Evolutionary conservation across 2,797 vertebrate species (phyloP), one percentile per base, ranked within the genome.

Genomic region (Neosilurus mollespiculum): DNA sequence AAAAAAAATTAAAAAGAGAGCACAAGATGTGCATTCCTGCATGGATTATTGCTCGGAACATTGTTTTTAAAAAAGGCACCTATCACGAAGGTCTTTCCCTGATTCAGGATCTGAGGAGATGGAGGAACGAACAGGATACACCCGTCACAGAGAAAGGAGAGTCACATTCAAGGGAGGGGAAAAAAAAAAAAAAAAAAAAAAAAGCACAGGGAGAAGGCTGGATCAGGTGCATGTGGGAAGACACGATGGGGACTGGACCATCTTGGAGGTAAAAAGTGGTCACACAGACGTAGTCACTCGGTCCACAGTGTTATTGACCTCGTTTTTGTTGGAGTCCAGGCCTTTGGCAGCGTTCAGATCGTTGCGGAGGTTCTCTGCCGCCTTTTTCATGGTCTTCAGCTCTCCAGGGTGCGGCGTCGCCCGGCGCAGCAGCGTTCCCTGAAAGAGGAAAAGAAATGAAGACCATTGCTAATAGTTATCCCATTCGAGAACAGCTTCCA

Each of bases 251-350:
- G 43, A 20, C 91, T 93, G 96, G 92, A 86, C 91, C 88, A 92
- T 90, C 86, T 88, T 79, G 90, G 93, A 95, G 93, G 94, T 91
- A 70, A 93, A 93, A 72, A 64, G 89, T 85, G 86, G 92, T 96
- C 97, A 99, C 94, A 99, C 98, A 76, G 97, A 98, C 86, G 98
- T 99, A 93, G 97, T 99, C 94, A 99, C 95, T 93, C 94, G 96
- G 94, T 97, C 96, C 93, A 95, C 90, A 93, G 96, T 92, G 56
- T 97, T 98, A 96, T 98, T 99, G 97, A 99, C 96, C 96, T 99
- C 96, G 4, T 99, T 99, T 95, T 99, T 99, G 96, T 99, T 99
- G 93, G 98, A 97, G 94, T 99, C 98, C 96, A 99, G 95, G 95
- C 94, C 96, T 95, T 98, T 99, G 94, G 97, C 97, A 82, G 97